Percentiles rank a stretch among this genome's conserved stretches.
Evolutionary conservation across 2,797 vertebrate species (phyloP).

Genomic region (Brachyalestes nurse): DNA sequence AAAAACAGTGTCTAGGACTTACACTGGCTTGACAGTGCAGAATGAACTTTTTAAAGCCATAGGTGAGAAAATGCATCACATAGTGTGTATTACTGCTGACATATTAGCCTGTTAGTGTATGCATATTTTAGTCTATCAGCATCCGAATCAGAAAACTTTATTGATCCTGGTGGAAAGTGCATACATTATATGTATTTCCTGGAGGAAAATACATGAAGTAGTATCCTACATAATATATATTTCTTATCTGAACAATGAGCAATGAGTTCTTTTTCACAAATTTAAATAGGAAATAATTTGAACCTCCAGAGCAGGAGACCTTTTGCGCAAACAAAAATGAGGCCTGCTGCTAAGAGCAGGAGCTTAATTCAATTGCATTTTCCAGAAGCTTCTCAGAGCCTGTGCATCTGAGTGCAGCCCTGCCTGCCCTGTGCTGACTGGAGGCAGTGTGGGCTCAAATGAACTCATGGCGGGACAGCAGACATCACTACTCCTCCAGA

Average conservation of each 20-base stretch:
- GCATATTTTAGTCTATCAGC: too few species aligned
- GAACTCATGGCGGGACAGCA: constrained; percentile 16
- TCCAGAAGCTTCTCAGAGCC: constrained; percentile 36
- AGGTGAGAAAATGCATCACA: too few species aligned
- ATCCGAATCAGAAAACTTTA: too few species aligned
- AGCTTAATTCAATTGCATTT: constrained; percentile 48
- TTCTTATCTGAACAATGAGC: background rate
- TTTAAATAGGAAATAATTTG: background rate
- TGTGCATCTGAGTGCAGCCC: constrained; percentile 19
- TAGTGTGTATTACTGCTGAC: too few species aligned
- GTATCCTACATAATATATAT: background rate
- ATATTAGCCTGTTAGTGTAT: too few species aligned
- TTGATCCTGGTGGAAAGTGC: too few species aligned
- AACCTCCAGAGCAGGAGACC: background rate
- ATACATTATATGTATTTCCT: too few species aligned
- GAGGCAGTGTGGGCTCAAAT: constrained; percentile 47
- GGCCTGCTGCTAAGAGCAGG: constrained; percentile 13
- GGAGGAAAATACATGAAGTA: too few species aligned
- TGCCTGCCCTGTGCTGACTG: constrained; percentile 47
- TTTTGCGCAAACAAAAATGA: background rate
- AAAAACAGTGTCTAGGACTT: too few species aligned
- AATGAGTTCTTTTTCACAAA: background rate
- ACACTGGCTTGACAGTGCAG: too few species aligned
- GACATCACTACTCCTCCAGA: constrained; percentile 47
- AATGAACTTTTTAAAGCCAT: too few species aligned